Base-by-base conservation (phyloP, 2,888 invertebrate species). In the Uloborus plumipes region DNA sequence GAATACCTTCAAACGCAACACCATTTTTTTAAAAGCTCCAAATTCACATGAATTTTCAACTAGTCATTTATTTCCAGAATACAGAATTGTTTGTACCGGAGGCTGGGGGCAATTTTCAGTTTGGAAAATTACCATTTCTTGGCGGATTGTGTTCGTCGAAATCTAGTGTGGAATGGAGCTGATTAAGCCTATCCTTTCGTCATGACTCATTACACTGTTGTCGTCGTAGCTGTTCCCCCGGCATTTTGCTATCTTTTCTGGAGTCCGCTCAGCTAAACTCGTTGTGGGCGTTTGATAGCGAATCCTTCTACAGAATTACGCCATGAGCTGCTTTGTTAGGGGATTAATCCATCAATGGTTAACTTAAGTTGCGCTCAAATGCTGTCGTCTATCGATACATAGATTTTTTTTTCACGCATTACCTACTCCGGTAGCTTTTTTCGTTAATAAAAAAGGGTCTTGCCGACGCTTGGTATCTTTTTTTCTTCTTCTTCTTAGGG, bases 301-400 rank as follows among this genome's bases (percentile, higher is more conserved):
- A 76, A 59, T 77, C 77, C 73, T 77, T 64, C 26, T 62, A 53
- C 76, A 58, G 66, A 51, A 26, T 66, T 51, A 62, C 58, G 39
- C 59, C 16, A 39, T 51, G 71, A 39, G 61, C 53, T 47, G 69
- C 73, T 69, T 83, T 77, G 82, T 76, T 82, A 62, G 39, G 76
- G 82, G 76, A 82, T 82, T 83, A 83, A 83, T 83, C 83, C 83
- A 83, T 83, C 83, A 83, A 83, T 83, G 69, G 77, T 77, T 83
- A 83, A 77, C 83, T 83, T 83, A 83, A 75, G 83, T 72, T 83
- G 66, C 75, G 69, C 71, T 71, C 76, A 70, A 70, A 70, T 71
- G 31, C 49, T 71, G 75, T 75, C 61, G 65, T 26, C 65, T 58
- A 31, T 62, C 74, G 61, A 61, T 39, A 39, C 26, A 65, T 58